Conservation (phyloP, 2,113 vertebrate genomes). For the Accipiter cooperii region DNA sequence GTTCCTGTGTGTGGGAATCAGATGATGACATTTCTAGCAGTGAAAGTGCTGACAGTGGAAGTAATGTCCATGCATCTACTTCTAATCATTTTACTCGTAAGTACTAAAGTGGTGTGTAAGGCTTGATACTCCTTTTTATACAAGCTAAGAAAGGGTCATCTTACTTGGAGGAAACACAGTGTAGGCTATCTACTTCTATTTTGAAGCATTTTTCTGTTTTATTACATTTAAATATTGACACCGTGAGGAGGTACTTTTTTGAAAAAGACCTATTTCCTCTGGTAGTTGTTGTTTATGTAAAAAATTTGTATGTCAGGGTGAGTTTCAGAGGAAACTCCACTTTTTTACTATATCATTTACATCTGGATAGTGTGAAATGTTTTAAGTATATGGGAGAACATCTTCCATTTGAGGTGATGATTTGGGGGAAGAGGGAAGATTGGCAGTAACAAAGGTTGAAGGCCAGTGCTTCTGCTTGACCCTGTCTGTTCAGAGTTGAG, state of each 20-base stretch:
- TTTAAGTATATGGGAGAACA: background rate
- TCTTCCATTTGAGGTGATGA: background rate
- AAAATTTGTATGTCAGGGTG: background rate
- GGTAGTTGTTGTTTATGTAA: background rate
- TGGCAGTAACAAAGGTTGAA: background rate
- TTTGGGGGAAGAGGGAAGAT: background rate
- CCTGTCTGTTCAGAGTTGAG: background rate
- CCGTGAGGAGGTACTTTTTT: background rate
- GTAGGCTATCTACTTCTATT: background rate
- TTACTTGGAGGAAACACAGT: background rate
- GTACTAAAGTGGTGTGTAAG: slow-evolving; percentile 30
- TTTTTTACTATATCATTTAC: background rate
- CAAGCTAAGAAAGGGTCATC: background rate
- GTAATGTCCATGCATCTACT: slow-evolving; percentile 83
- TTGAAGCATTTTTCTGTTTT: background rate
- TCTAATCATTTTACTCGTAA: slow-evolving; percentile 81
- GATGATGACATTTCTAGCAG: slow-evolving; percentile 88
- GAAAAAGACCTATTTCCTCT: background rate
- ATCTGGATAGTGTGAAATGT: background rate
- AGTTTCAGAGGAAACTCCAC: background rate
- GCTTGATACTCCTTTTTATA: background rate
- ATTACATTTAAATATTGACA: background rate
- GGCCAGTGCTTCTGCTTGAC: background rate
- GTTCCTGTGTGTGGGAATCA: slow-evolving; percentile 83
- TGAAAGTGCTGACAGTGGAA: slow-evolving; percentile 85